A percentile compares a stretch with the other conserved stretches of the same genome.
Evolutionary conservation across 2,113 vertebrate species (phyloP).

Genomic region (Dromas ardeola): DNA sequence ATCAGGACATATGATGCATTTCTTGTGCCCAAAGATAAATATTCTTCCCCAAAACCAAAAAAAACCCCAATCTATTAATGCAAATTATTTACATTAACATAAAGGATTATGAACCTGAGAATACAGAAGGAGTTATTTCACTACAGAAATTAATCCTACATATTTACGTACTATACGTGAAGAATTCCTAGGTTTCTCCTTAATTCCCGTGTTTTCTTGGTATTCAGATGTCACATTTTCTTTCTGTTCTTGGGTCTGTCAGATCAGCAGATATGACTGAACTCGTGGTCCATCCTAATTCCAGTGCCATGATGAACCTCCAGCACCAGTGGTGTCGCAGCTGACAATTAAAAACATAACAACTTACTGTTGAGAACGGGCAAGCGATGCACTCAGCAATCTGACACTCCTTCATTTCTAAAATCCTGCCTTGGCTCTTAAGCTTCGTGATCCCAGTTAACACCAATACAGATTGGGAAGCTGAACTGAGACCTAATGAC

Average conservation of each 20-base stretch:
- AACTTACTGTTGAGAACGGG: background rate
- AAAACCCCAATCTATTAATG: background rate
- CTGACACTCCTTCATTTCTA: constrained; percentile 25
- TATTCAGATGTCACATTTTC: background rate
- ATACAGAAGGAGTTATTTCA: background rate
- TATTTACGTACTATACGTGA: background rate
- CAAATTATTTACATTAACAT: background rate
- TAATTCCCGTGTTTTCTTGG: background rate
- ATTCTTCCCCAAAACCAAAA: background rate
- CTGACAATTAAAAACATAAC: constrained; percentile 25
- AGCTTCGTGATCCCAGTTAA: constrained; percentile 58
- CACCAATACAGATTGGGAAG: constrained; percentile 34
- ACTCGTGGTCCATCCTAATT: background rate
- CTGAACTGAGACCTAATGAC: constrained; percentile 44
- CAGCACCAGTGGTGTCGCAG: background rate
- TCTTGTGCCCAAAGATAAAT: background rate
- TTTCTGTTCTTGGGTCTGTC: background rate
- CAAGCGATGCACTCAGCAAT: background rate
- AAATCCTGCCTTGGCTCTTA: constrained; percentile 16
- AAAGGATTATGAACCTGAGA: background rate
- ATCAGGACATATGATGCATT: background rate
- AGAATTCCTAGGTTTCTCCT: background rate
- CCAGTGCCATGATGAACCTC: background rate
- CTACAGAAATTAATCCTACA: background rate
- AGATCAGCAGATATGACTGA: background rate